These are phyloP conservation scores for Nothocercus julius DNA, from an alignment of 2,113 vertebrate species.

Conservation along the genomic window DNA sequence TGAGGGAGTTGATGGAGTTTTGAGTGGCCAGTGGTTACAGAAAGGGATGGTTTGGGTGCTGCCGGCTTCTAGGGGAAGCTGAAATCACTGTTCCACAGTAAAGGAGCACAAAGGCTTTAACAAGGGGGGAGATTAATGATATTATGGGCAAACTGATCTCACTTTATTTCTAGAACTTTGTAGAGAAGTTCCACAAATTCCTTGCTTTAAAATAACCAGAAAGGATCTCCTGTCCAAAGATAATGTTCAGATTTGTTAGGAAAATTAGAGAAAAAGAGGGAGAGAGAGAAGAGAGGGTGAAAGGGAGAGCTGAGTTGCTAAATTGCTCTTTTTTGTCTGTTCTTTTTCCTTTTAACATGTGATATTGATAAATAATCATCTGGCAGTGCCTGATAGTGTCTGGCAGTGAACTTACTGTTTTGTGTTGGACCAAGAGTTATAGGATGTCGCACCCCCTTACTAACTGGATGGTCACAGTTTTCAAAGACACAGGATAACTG, in stretches of 20 bases:
- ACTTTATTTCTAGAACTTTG: background rate
- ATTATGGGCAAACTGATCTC: background rate
- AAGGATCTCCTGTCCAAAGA: background rate
- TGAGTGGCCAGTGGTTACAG: background rate
- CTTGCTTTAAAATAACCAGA: background rate
- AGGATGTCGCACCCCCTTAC: background rate
- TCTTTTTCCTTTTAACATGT: background rate
- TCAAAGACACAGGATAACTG: background rate
- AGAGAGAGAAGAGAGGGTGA: background rate
- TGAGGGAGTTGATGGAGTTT: conserved; percentile 4
- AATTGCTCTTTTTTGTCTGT: background rate
- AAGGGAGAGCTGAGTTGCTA: background rate
- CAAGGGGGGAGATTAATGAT: background rate
- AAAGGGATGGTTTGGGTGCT: background rate
- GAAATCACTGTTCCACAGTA: background rate
- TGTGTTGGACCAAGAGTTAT: background rate
- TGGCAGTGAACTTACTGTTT: background rate
- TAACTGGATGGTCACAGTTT: background rate
- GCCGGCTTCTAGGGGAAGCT: conserved; percentile 21
- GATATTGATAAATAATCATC: background rate
- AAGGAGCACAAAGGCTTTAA: background rate
- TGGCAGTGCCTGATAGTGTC: background rate
- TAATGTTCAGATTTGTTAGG: background rate
- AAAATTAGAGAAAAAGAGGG: background rate
- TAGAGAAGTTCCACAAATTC: background rate